Conservation (phyloP, 2,113 vertebrate species). For the Lepisosteus osseus region DNA sequence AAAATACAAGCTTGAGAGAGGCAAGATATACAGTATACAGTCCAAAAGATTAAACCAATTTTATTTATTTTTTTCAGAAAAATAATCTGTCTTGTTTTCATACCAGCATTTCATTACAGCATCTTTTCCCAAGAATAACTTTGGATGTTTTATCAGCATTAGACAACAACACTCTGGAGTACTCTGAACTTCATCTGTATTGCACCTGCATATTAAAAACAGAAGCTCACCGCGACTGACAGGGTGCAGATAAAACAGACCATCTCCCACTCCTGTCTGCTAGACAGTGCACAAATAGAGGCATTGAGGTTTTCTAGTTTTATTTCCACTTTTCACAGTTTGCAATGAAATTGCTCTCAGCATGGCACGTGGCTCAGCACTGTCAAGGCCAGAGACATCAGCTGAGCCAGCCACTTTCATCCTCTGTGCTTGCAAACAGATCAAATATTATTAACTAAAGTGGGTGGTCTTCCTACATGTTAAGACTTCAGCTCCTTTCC, state of each 20-base stretch:
- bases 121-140: too few species aligned
- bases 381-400: constrained; percentile 18
- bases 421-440: not conserved
- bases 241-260: not conserved
- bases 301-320: constrained; percentile 14
- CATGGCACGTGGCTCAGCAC: constrained; percentile 22
- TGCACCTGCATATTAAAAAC: not conserved
- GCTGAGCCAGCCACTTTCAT: constrained; percentile 8
- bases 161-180: not conserved
- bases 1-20: too few species aligned
- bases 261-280: not conserved
- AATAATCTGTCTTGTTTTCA: too few species aligned
- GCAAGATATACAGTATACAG: too few species aligned
- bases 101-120: too few species aligned
- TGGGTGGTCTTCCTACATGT: constrained; percentile 14
- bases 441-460: constrained; percentile 25
- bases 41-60: too few species aligned
- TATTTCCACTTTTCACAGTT: constrained; percentile 7
- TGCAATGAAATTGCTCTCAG: constrained; percentile 16
- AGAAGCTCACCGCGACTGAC: not conserved
- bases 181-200: not conserved
- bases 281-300: not conserved
- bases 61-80: too few species aligned
- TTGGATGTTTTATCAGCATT: too few species aligned
- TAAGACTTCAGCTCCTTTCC: constrained; percentile 29